Evolutionary conservation across 2,888 invertebrate species (phyloP).

Genomic region (Sceliomorpha sp.): DNA sequence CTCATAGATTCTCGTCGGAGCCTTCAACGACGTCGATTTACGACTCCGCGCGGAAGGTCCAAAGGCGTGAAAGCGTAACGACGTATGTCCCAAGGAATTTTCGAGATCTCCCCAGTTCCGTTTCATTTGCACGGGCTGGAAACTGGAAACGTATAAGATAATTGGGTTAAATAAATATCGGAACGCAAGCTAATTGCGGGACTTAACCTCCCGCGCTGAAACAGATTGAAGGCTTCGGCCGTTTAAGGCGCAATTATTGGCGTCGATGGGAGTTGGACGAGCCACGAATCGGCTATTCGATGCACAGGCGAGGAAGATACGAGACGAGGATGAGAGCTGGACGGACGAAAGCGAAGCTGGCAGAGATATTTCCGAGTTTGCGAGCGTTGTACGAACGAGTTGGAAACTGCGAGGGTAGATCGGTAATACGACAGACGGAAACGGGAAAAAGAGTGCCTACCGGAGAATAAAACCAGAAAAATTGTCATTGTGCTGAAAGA

Average conservation of each 20-base stretch:
- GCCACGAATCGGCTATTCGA: no score
- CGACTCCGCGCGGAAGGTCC: conserved; percentile 9
- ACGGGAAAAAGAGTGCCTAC: conserved; percentile 70
- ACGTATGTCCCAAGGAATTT: no score
- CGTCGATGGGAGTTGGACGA: no score
- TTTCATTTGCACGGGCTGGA: no score
- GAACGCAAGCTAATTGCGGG: no score
- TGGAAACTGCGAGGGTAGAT: conserved; percentile 48
- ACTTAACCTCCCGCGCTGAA: no score
- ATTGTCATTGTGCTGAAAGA: conserved; percentile 80
- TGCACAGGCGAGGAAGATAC: no score
- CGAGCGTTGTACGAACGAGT: conserved; percentile 30
- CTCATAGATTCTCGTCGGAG: conserved; percentile 52
- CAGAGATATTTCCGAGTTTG: conserved; percentile 52
- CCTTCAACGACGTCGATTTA: conserved; percentile 50
- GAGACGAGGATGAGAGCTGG: conserved; percentile 49
- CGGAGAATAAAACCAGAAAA: conserved; percentile 79
- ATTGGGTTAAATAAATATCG: no score
- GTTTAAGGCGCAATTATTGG: no score
- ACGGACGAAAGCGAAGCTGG: conserved; percentile 43
- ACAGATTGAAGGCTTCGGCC: no score
- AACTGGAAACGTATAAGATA: no score
- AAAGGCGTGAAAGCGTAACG: conserved; percentile 1
- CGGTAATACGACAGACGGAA: conserved; percentile 59
- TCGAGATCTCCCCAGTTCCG: no score